A percentile compares a stretch with the other conserved stretches of the same genome.
These are phyloP conservation scores for Cynopterus brachyotis DNA, from an alignment of 2,113 vertebrate species.

Conservation along the genomic window DNA sequence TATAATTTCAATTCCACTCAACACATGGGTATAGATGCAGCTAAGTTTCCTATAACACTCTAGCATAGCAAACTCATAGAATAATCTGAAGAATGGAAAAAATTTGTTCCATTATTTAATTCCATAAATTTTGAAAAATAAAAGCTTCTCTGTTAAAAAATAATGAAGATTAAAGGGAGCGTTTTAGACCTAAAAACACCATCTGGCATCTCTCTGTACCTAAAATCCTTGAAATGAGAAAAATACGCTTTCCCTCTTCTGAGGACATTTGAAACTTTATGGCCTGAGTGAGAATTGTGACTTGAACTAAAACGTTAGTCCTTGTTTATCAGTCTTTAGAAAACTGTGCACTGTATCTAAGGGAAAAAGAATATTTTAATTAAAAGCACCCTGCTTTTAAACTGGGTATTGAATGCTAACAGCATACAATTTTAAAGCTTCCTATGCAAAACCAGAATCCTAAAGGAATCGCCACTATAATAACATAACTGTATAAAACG, in stretches of 20 bases:
- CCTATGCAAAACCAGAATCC: not conserved
- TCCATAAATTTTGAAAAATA: not conserved
- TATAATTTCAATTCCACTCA: not conserved
- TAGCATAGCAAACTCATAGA: not conserved
- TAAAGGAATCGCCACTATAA: not conserved
- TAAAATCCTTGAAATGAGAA: not conserved
- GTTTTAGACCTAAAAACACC: not conserved
- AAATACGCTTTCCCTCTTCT: not conserved
- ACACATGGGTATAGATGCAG: not conserved
- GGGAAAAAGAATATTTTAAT: not conserved
- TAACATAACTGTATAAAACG: not conserved
- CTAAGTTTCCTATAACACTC: not conserved
- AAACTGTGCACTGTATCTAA: not conserved
- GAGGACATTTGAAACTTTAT: not conserved
- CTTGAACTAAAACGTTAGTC: not conserved
- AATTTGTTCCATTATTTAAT: not conserved
- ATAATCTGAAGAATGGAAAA: not conserved
- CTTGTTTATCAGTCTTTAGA: not conserved
- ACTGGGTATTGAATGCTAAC: not conserved
- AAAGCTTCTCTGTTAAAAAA: slow-evolving; percentile 30
- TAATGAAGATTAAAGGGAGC: not conserved
- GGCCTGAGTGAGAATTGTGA: not conserved
- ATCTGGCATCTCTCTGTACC: not conserved
- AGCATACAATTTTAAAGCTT: not conserved
- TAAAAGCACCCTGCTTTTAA: not conserved